Base-by-base conservation (phyloP, 1,140 invertebrate species). In the Aphidius gifuensis region DNA sequence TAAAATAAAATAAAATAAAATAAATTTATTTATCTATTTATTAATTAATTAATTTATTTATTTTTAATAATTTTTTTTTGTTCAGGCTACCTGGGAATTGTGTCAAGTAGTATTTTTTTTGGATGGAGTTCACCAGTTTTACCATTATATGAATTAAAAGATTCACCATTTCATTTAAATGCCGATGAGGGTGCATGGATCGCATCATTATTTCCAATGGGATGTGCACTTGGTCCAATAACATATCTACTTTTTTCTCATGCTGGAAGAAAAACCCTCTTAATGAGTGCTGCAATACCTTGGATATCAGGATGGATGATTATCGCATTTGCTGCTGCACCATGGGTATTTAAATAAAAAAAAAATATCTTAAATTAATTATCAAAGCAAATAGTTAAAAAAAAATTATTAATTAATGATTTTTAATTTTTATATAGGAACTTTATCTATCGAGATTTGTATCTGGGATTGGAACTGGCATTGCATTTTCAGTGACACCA, bases 181-280 rank as follows among this genome's bases (percentile, higher is more conserved):
- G 5, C 9, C 0, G 46, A 66, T 16, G 45, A 70, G 48, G 49
- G 55, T 5, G 53, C 62, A 23, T 72, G 66, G 68, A 48, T 70
- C 2, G 44, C 59, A 32, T 67, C 69, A 1, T 39, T 56, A 32
- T 50, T 61, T 6, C 50, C 44, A 3, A 5, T 72, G 0, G 68
- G 66, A 38, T 56, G 32, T 32, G 0, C 39, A 1, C 5, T 51
- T 0, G 66, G 65, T 39, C 7, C 53, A 0, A 3, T 53, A 5
- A 63, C 47, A 5, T 45, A 16, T n/a, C 56, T 58, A 6, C 46
- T 67, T 2, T n/a, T 64, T 45, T 63, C 68, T 43, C 5, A 45
- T 45, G 77, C 88, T 46, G 90, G 90, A 5, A 80, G 88, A 45
- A 90, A 89, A 74, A 80, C 73, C 44, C 85, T 86, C 0, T 78